phyloP scores from a whole-genome alignment of 2,797 vertebrate species.

The Oceanodroma leucorhoa region DNA sequence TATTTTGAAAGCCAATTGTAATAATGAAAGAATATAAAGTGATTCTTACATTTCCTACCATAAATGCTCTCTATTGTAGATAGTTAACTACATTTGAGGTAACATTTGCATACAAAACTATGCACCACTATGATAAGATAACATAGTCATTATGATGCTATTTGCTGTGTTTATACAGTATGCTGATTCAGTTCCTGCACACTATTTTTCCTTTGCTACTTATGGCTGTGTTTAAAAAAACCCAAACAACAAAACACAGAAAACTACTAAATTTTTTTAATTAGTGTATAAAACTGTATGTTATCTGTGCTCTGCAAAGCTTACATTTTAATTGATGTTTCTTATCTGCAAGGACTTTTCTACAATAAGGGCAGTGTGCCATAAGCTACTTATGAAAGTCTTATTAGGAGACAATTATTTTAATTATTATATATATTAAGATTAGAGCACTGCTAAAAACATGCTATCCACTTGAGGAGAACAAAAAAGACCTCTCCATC shows the following conservation, averaged over 20 bases:
- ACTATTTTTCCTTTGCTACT: not conserved
- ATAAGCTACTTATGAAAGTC: conserved; percentile 13
- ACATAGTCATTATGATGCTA: not conserved
- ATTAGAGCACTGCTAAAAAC: not conserved
- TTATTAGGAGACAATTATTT: not conserved
- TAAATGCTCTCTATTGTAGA: not conserved
- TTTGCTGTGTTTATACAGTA: conserved; percentile 2
- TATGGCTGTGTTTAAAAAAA: not conserved
- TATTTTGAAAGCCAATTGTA: not conserved
- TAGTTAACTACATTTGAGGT: not conserved
- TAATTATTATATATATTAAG: not conserved
- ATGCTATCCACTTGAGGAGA: not conserved
- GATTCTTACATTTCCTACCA: not conserved
- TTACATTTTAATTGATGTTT: conserved; percentile 38
- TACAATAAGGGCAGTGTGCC: conserved; percentile 2
- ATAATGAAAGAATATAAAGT: not conserved
- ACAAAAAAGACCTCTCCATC: not conserved
- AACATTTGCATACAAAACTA: conserved; percentile 10
- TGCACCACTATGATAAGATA: conserved; percentile 17
- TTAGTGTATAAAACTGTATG: not conserved
- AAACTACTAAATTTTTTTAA: not conserved
- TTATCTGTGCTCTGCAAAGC: conserved; percentile 17
- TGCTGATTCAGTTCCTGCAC: conserved; percentile 19
- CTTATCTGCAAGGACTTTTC: conserved; percentile 43
- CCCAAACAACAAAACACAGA: not conserved